Evolutionary conservation across 2,888 invertebrate genomes (phyloP).

Genomic region (Serripes groenlandicus): DNA sequence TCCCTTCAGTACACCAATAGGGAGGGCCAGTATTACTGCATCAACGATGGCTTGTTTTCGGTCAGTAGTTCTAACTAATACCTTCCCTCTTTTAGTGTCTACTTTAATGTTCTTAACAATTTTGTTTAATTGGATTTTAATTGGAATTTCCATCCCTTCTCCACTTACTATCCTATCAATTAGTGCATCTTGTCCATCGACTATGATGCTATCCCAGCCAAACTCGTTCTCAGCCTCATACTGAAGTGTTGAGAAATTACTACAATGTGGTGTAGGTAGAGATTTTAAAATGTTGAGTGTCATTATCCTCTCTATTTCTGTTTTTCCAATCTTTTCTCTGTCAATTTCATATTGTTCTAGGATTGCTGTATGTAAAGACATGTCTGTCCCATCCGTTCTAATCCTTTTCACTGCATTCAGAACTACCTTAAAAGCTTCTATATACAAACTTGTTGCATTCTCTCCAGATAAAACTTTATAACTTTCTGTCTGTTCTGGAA

Average conservation of each 20-base stretch:
- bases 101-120: conserved; percentile 77
- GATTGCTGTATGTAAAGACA: conserved; percentile 66
- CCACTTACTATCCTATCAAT: conserved; percentile 79
- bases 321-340: conserved; percentile 19
- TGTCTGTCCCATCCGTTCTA: conserved; percentile 59
- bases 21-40: conserved; percentile 80
- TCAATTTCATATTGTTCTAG: conserved; percentile 51
- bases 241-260: conserved; percentile 69
- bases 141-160: conserved; percentile 68
- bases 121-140: conserved; percentile 74
- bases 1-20: conserved; percentile 71
- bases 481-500: conserved; percentile 62
- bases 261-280: conserved; percentile 38
- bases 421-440: conserved; percentile 61
- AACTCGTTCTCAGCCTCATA: conserved; percentile 74
- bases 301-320: not conserved
- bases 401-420: conserved; percentile 67
- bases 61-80: conserved; percentile 75
- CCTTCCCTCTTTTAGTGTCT: conserved; percentile 68
- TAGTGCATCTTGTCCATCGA: conserved; percentile 78
- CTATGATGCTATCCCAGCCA: conserved; percentile 75
- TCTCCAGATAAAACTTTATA: conserved; percentile 65
- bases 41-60: conserved; percentile 74
- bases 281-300: conserved; percentile 51
- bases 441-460: conserved; percentile 63